Evolutionary conservation across 1,140 invertebrate genomes (phyloP).

Genomic region (Sarcophaga bullata): DNA sequence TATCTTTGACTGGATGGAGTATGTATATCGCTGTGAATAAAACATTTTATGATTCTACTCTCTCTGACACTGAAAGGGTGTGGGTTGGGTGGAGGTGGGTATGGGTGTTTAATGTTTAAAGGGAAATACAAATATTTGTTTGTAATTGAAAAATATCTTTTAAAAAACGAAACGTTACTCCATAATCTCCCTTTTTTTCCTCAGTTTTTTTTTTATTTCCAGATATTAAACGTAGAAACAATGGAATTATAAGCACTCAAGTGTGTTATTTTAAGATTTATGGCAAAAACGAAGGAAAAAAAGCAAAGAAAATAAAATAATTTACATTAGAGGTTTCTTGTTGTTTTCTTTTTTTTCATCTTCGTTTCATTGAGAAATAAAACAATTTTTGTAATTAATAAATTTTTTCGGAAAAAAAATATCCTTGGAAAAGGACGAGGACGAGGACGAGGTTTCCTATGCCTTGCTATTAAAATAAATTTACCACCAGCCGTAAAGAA

Average conservation of each 20-base stretch:
- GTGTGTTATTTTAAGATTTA: constrained; percentile 41
- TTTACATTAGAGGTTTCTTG: too few species aligned
- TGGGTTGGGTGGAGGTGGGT: too few species aligned
- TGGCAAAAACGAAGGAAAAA: not conserved
- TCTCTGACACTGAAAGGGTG: too few species aligned
- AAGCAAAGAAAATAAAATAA: too few species aligned
- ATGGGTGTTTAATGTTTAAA: not conserved
- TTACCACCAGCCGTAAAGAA: constrained; percentile 27
- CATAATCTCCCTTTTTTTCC: not conserved
- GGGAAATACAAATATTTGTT: constrained; percentile 22
- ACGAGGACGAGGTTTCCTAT: not conserved
- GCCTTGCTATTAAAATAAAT: constrained; percentile 23
- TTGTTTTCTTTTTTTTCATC: not conserved
- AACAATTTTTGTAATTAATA: constrained; percentile 25
- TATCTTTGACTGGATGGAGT: not conserved
- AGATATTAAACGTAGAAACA: not conserved
- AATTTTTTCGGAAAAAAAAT: not conserved
- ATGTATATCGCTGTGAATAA: too few species aligned
- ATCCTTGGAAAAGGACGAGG: not conserved
- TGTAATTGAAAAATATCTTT: constrained; percentile 22
- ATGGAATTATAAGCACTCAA: constrained; percentile 13
- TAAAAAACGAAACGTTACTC: not conserved
- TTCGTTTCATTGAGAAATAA: too few species aligned
- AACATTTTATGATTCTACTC: too few species aligned
- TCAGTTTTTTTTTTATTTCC: not conserved